Evolutionary conservation across 2,113 vertebrate species (phyloP).

Genomic region (Ophiodon elongatus): DNA sequence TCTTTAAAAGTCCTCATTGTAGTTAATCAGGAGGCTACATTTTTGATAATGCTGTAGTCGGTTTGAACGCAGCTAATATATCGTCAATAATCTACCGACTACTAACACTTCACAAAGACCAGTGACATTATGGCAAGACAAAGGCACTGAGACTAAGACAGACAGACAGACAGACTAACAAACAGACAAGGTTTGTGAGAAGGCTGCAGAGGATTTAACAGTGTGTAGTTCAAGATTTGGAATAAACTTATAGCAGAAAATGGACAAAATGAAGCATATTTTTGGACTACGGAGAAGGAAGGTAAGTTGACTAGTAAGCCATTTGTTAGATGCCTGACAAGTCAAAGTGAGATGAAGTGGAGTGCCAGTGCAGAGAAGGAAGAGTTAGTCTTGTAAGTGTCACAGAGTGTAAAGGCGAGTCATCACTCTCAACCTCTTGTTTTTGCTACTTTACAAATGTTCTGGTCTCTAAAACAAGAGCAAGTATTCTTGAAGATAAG

Average conservation of each 20-base stretch:
- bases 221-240: not conserved
- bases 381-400: constrained; percentile 43
- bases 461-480: not conserved
- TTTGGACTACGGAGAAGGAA: constrained; percentile 2
- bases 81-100: not conserved
- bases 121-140: constrained; percentile 15
- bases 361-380: constrained; percentile 28
- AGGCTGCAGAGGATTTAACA: not conserved
- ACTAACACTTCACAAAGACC: not conserved
- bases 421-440: constrained; percentile 57
- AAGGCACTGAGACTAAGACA: constrained; percentile 4
- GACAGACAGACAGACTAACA: not conserved
- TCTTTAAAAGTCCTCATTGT: not conserved
- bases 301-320: constrained; percentile 3
- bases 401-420: constrained; percentile 15
- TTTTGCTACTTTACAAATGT: constrained; percentile 1
- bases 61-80: not conserved
- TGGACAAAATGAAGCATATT: not conserved
- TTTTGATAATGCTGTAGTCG: constrained; percentile 7
- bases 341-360: not conserved
- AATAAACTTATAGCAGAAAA: not conserved
- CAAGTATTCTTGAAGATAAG: not conserved
- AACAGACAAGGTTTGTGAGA: constrained; percentile 5
- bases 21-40: not conserved
- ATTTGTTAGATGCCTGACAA: constrained; percentile 24